These are phyloP conservation scores for Eristalis intricaria DNA, from an alignment of 2,888 invertebrate species.

Conservation along the genomic window DNA sequence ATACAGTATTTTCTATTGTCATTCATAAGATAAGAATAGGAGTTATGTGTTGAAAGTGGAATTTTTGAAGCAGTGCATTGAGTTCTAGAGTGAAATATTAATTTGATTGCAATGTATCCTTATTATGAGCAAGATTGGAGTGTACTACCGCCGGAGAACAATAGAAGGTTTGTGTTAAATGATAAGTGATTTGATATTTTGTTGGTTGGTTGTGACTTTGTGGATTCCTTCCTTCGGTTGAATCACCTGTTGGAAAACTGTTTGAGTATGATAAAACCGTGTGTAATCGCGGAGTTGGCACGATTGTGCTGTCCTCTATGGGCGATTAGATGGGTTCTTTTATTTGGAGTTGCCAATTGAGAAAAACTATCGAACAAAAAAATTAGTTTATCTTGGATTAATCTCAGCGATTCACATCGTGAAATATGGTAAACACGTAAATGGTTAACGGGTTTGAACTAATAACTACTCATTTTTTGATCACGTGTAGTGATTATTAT, in stretches of 20 bases:
- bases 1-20: background rate
- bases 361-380: background rate
- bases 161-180: slow-evolving; percentile 86
- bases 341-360: background rate
- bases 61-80: slow-evolving; percentile 5
- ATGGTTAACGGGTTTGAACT: too few relatives aligned
- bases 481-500: too few relatives aligned
- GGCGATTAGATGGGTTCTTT: slow-evolving; percentile 24
- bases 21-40: slow-evolving; percentile 12
- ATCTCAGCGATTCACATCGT: background rate
- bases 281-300: slow-evolving; percentile 30
- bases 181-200: background rate
- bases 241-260: slow-evolving; percentile 26
- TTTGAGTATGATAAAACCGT: slow-evolving; percentile 24
- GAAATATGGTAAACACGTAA: background rate
- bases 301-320: slow-evolving; percentile 40
- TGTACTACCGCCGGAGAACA: slow-evolving; percentile 91
- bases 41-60: slow-evolving; percentile 35
- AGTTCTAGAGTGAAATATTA: slow-evolving; percentile 6
- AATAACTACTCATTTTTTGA: too few relatives aligned
- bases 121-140: slow-evolving; percentile 92
- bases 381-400: background rate
- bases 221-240: slow-evolving; percentile 12
- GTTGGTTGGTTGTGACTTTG: background rate
- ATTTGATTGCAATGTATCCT: slow-evolving; percentile 77